Percentiles rank a stretch among this genome's conserved stretches.
phyloP scores from a whole-genome alignment of 2,888 invertebrate genomes.

The Andrena hattorfiana region DNA sequence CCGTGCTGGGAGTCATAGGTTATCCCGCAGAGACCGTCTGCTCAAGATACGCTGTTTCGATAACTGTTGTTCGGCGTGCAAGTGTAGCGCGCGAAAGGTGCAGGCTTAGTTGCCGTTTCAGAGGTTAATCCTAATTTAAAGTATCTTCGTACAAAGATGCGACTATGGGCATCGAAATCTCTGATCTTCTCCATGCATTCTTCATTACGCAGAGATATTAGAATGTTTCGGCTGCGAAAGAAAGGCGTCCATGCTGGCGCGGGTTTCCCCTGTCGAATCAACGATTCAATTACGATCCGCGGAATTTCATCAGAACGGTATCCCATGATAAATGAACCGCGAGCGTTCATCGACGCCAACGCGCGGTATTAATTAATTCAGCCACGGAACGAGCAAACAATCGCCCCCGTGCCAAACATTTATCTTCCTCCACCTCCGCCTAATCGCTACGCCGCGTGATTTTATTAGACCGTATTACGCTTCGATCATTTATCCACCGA shows the following conservation, averaged over 20 bases:
- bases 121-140: too few relatives aligned
- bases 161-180: not conserved
- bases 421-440: slow-evolving; percentile 21
- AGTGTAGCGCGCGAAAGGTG: too few relatives aligned
- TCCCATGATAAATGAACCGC: slow-evolving; percentile 24
- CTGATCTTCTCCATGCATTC: not conserved
- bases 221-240: not conserved
- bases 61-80: too few relatives aligned
- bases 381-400: slow-evolving; percentile 29
- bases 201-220: not conserved
- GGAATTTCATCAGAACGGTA: slow-evolving; percentile 20
- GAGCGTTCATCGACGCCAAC: slow-evolving; percentile 22
- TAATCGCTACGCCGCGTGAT: slow-evolving; percentile 6
- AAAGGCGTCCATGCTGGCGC: not conserved
- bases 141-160: too few relatives aligned
- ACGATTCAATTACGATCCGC: slow-evolving; percentile 19
- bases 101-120: too few relatives aligned
- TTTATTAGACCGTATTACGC: slow-evolving; percentile 11
- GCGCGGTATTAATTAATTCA: slow-evolving; percentile 37
- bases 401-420: slow-evolving; percentile 20
- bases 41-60: too few relatives aligned
- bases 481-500: slow-evolving; percentile 21
- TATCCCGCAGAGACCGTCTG: too few relatives aligned
- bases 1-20: too few relatives aligned
- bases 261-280: not conserved